Evolutionary conservation across 1,140 invertebrate species (phyloP), one percentile per base, ranked within the genome.

Genomic region (Nasonia giraulti): DNA sequence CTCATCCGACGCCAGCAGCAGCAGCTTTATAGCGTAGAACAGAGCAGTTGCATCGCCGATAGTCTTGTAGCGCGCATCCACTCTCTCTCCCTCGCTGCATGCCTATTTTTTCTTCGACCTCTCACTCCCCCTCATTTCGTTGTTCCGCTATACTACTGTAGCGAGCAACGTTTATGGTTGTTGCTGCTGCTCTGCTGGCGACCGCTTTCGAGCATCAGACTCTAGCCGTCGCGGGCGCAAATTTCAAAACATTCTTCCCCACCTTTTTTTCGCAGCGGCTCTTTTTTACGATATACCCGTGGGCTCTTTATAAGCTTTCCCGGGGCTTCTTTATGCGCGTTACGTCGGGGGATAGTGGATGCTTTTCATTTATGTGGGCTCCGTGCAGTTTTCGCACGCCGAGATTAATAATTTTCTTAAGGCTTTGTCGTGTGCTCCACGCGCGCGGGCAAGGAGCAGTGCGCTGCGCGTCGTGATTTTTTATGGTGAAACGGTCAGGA

Each of bases 371-470:
- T 71, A 71, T 71, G 68, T 14, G 20, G 5, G 27, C 31, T n/a
- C 20, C 20, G 55, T 14, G 47, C 10, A 71, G 62, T 33, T 71
- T 71, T 71, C 68, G 8, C 55, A 5, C 20, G 20, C 14, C 14
- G 27, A 71, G 68, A 71, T 71, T 71, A 71, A 71, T 71, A 71
- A 71, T 71, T 71, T 71, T 71, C 27, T 33, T 71, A 71, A 33
- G 68, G 68, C 68, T 71, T 71, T 71, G 55, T 62, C 31, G 68
- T 71, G 68, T 71, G 68, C 27, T 44, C 23, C 68, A 27, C 27
- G 27, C 27, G 27, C 27, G 27, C 27, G 27, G 27, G 27, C 27
- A 2, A 27, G 1, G 27, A 27, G 27, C 27, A 1, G 27, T 27
- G 27, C 27, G 27, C 27, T 27, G 27, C 27, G 12, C 10, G 62